Base-by-base conservation (phyloP, 2,797 vertebrate species). In the Antennarius maculatus region DNA sequence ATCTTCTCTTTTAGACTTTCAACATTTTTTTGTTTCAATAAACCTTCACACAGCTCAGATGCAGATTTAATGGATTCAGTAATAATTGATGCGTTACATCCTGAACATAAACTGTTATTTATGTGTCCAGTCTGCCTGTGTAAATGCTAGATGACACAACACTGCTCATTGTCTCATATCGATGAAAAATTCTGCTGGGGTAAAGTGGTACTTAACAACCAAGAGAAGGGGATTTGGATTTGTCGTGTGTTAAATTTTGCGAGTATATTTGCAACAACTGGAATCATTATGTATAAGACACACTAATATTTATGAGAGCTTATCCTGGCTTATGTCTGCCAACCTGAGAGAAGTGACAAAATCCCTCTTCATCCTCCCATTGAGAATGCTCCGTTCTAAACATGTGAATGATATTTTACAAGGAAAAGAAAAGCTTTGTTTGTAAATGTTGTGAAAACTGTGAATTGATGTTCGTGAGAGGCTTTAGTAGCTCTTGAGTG, bases 251-350 rank as follows among this genome's bases (percentile, higher is more conserved):
- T 57, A 49, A 78, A 84, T 75, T 71, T 82, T 74, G 79, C 76
- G 57, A 78, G 77, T 68, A 65, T 80, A 76, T 87, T 83, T 85
- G 55, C 74, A 65, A 81, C 66, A 77, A 81, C 79, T 85, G 79
- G 76, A 83, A 87, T 86, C 80, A 79, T 80, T 80, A 76, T 74
- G 74, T 71, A 62, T 64, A 73, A 86, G 74, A 88, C 74, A 74
- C 62, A 81, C 78, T 88, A 82, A 90, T 90, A 91, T 91, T 91
- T 91, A 88, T 88, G 80, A 85, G 76, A 71, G 87, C 84, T 92
- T 84, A 88, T 91, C 86, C 88, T 41, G 85, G 88, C 87, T 90
- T 89, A 86, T 58, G 74, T 65, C 81, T 88, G 84, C 80, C 86
- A 88, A 83, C 77, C 77, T 86, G 83, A 82, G 73, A 83, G 82